phyloP scores from a whole-genome alignment of 2,888 invertebrate genomes.

The Erebia aethiops region DNA sequence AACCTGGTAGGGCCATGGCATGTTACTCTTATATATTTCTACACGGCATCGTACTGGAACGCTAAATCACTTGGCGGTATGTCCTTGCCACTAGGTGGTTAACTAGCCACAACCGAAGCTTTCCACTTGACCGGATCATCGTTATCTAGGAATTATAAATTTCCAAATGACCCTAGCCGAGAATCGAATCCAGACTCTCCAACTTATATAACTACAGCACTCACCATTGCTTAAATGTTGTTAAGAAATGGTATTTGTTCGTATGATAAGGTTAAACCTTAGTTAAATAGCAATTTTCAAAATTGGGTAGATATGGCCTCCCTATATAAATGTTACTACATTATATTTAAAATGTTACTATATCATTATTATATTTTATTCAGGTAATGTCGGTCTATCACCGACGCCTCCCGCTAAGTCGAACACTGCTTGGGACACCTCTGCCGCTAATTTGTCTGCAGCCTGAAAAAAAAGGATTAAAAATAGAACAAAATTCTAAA shows the following conservation, averaged over 20 bases:
- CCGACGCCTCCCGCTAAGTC: constrained; percentile 92
- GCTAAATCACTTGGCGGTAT: too few species aligned
- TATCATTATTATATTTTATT: constrained; percentile 38
- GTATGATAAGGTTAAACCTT: neutral
- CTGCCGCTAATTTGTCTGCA: constrained; percentile 87
- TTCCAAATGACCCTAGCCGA: neutral
- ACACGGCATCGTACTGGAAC: too few species aligned
- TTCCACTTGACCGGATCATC: too few species aligned
- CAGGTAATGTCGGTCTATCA: constrained; percentile 76
- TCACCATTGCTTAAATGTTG: too few species aligned
- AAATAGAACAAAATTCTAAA: neutral
- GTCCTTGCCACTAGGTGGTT: too few species aligned
- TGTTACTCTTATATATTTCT: too few species aligned
- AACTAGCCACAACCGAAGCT: too few species aligned
- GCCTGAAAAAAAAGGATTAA: constrained; percentile 60
- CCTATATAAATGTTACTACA: neutral
- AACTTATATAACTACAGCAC: too few species aligned
- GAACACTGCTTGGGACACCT: constrained; percentile 90
- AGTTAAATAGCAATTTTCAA: neutral
- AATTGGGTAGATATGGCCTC: constrained; percentile 1
- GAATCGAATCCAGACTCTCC: neutral
- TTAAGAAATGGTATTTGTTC: too few species aligned
- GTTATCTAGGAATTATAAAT: too few species aligned
- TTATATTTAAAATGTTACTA: neutral
- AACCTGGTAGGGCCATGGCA: too few species aligned